Evolutionary conservation across 2,797 vertebrate genomes (phyloP).

Genomic region (Dendrocincla tyrannina): DNA sequence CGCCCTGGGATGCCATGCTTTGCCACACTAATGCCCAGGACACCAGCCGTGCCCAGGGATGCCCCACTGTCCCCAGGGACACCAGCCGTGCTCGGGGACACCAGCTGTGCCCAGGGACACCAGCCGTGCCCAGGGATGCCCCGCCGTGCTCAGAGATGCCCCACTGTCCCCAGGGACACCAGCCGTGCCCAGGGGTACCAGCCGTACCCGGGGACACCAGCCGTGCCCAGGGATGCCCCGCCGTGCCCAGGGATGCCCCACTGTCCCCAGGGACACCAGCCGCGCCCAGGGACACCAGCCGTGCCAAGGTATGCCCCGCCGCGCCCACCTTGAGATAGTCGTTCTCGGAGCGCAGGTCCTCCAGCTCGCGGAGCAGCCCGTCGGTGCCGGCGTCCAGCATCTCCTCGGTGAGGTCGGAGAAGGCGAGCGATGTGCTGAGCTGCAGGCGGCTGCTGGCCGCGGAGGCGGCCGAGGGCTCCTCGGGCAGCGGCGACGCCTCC

Average conservation of each 20-base stretch:
- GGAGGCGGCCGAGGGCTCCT: constrained; percentile 86
- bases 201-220: too few relatives aligned
- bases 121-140: not conserved
- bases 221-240: not conserved
- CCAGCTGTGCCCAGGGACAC: constrained; percentile 63
- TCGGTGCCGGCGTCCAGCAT: constrained; percentile 88
- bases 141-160: not conserved
- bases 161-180: too few relatives aligned
- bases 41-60: not conserved
- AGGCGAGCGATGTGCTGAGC: constrained; percentile 91
- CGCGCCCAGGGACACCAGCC: not conserved
- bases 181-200: too few relatives aligned
- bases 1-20: not conserved
- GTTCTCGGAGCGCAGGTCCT: constrained; percentile 95
- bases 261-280: too few relatives aligned
- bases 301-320: not conserved
- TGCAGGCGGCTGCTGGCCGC: constrained; percentile 88
- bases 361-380: constrained; percentile 89
- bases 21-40: not conserved
- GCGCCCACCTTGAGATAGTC: constrained; percentile 95
- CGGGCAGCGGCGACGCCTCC: constrained; percentile 77
- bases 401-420: constrained; percentile 97
- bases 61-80: constrained; percentile 64
- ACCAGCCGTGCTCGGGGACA: not conserved
- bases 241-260: constrained; percentile 64